Evolutionary conservation across 2,888 invertebrate species (phyloP).

Genomic region (Odontocolon sp.): DNA sequence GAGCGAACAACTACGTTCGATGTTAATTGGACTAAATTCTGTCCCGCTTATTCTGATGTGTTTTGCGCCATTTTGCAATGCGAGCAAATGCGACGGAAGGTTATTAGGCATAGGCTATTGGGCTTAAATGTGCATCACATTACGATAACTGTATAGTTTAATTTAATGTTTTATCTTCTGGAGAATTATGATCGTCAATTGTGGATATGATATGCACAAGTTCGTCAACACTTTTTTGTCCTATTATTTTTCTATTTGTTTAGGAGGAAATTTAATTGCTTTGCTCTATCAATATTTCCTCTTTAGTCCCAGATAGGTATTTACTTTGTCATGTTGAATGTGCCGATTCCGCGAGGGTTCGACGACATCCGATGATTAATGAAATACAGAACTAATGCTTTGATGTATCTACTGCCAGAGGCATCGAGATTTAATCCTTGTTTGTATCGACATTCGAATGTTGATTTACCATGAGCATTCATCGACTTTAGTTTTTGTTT

Average conservation of each 20-base stretch:
- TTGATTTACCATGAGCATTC: too few relatives aligned
- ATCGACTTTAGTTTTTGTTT: too few relatives aligned
- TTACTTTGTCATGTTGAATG: not conserved
- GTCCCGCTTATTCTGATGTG: not conserved
- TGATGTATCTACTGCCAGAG: too few relatives aligned
- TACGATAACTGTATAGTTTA: not conserved
- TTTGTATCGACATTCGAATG: not conserved
- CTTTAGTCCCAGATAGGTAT: not conserved
- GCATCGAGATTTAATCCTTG: not conserved
- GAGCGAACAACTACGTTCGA: constrained; percentile 25
- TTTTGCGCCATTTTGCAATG: not conserved
- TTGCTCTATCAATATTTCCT: not conserved
- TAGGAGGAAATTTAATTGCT: too few relatives aligned
- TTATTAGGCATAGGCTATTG: constrained; percentile 18
- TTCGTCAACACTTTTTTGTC: too few relatives aligned
- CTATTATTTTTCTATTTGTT: too few relatives aligned
- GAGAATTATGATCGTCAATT: too few relatives aligned
- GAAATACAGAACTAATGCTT: not conserved
- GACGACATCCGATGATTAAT: not conserved
- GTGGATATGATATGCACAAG: too few relatives aligned
- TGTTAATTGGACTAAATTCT: constrained; percentile 23
- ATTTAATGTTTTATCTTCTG: too few relatives aligned
- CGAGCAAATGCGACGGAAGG: not conserved
- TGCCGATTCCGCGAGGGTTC: not conserved
- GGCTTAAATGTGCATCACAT: not conserved